Percentiles rank a stretch among this genome's conserved stretches.
Evolutionary conservation across 2,888 invertebrate species (phyloP).

Genomic region (Hymenopus coronatus): DNA sequence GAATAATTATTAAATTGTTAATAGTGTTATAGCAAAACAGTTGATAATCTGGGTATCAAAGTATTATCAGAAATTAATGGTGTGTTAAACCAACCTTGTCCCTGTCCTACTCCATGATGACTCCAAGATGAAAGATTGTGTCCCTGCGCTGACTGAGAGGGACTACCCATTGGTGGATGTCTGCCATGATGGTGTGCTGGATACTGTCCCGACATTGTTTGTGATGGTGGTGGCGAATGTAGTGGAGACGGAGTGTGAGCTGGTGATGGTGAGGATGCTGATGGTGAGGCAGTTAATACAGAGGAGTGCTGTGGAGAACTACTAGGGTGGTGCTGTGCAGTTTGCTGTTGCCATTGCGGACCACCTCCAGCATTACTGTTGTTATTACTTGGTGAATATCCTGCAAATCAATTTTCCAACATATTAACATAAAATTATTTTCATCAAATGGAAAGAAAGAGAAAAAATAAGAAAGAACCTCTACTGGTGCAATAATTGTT

Average conservation of each 20-base stretch:
- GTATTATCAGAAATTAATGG: too few species aligned
- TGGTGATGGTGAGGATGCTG: conserved; percentile 5
- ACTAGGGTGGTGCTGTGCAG: conserved; percentile 15
- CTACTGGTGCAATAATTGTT: too few species aligned
- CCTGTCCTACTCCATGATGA: conserved; percentile 13
- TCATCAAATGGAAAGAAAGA: too few species aligned
- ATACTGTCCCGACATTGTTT: conserved; percentile 29
- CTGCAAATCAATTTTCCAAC: neutral
- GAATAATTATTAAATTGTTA: too few species aligned
- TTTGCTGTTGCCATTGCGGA: conserved; percentile 2
- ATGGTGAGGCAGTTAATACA: conserved; percentile 1
- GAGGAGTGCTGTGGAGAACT: conserved; percentile 12
- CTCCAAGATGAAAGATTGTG: conserved; percentile 23
- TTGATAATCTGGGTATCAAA: too few species aligned
- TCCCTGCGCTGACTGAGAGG: conserved; percentile 17
- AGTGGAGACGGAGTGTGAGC: neutral
- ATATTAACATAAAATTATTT: too few species aligned
- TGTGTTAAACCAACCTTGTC: neutral
- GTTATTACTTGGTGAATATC: neutral
- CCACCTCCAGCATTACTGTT: conserved; percentile 5
- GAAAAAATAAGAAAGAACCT: too few species aligned
- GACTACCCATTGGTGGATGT: conserved; percentile 23
- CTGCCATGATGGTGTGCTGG: conserved; percentile 31
- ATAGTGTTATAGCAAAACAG: too few species aligned
- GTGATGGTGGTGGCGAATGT: conserved; percentile 6